Base-by-base conservation (phyloP, 2,797 vertebrate species). In the Danio albolineatus region DNA sequence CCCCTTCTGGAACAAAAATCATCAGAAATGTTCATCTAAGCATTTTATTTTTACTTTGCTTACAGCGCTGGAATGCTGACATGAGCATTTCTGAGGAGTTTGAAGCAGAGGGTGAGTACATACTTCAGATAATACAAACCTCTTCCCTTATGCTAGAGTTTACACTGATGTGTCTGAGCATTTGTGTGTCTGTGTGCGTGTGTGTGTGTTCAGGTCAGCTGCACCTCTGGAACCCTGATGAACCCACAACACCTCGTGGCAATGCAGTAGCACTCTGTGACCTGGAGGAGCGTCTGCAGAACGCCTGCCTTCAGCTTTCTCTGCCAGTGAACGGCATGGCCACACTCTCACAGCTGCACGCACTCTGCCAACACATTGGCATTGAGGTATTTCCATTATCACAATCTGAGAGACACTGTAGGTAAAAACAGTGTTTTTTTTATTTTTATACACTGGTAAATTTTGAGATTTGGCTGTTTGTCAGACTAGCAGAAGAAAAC, bases 151-250 rank as follows among this genome's bases (percentile, higher is more conserved):
- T 60, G 17, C 9, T 4, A 6, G 17, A 57, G 4, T 66, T 67
- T 13, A 75, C 21, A n/a, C 14, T 67, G 39, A 78, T 39, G 13
- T 0, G 0, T 39, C 5, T 36, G 4, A 28, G 28, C 28, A 28
- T 28, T 28, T 28, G 28, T 28, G 28, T 28, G 28, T 28, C n/a
- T n/a, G 28, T 28, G 28, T 3, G 28, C 28, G 28, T 3, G 28
- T 28, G 28, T 28, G 69, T 9, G 6, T 28, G 0, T 49, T 8
- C 71, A 99, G 97, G 98, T 28, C 97, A 99, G 89, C 89, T 97
- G 84, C 94, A 96, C 39, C 95, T 99, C 79, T 99, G 98, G 97
- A 99, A 99, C 89, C 97, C 98, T 0, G 97, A 98, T 0, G 96
- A 98, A 77, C 91, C 95, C 5, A 94, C 90, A 1, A 93, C 96